Evolutionary conservation across 2,797 vertebrate species (phyloP), one percentile per base, ranked within the genome.

Genomic region (Chelonia mydas): DNA sequence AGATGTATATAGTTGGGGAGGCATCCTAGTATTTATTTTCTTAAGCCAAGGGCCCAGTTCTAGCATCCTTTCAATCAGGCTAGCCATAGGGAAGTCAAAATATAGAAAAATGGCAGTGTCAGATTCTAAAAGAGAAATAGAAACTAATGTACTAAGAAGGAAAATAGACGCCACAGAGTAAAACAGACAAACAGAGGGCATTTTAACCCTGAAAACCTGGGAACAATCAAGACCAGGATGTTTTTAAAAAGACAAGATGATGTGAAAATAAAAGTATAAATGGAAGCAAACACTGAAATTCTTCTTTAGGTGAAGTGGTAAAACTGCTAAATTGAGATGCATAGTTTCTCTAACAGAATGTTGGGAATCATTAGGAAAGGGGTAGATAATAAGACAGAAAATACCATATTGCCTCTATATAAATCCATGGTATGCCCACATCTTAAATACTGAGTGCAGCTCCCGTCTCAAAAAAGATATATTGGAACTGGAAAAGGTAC

Each of bases 21-120:
- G 92, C 93, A 94, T 68, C 4, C 28, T 80, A 97, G 84, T 93
- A 15, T 94, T 94, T 23, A 41, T 90, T 92, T 88, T 94, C 89
- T 94, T 89, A 95, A 94, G 61, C 3, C 74, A 83, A 33, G 21
- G 83, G 23, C 33, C 1, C 1, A 80, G 50, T 54, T 88, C 37
- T 83, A 57, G 89, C 79, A 81, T 92, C 80, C 74, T 95, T 96
- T 92, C 86, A 93, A 49, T n/a, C 84, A 33, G 12, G 89, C 16
- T 41, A 50, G 86, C 84, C 33, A 0, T 59, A 96, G 88, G 45
- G 6, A 90, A 82, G 84, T 78, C 51, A 83, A 6, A 15, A 19
- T 50, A 82, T 21, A 49, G 17, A 50, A 59, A 49, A 1, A 31
- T 87, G 47, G 28, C 8, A 65, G n/a, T 12, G 23, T 72, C 68